Evolutionary conservation across 2,888 invertebrate species (phyloP).

Genomic region (Mimachlamys varia): DNA sequence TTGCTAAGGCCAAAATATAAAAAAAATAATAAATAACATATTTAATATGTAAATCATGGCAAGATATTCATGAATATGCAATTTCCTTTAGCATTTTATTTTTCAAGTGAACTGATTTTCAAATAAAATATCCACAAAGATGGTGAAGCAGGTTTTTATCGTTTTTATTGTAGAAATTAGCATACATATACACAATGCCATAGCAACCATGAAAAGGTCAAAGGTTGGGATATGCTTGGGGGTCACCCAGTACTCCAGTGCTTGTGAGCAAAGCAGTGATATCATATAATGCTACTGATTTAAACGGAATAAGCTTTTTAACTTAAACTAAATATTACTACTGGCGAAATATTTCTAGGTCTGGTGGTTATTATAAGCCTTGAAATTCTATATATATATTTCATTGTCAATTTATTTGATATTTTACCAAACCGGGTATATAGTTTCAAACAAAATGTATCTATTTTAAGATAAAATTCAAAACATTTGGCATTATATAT

Average conservation of each 20-base stretch:
- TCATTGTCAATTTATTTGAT: no score
- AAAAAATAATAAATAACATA: no score
- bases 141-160: neutral
- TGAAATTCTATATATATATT: no score
- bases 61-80: no score
- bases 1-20: no score
- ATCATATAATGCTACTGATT: neutral
- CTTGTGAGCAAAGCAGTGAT: neutral
- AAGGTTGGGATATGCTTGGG: neutral
- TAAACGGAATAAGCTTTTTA: neutral
- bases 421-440: no score
- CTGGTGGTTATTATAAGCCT: no score
- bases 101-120: neutral
- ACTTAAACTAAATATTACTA: neutral
- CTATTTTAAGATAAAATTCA: no score
- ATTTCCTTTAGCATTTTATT: no score
- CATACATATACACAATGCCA: conserved; percentile 18
- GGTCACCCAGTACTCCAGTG: neutral
- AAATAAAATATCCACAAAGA: conserved; percentile 18
- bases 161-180: conserved; percentile 4
- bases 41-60: no score
- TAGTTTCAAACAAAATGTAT: no score
- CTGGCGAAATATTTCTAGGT: neutral
- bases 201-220: neutral
- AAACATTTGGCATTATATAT: no score